Evolutionary conservation across 1,140 invertebrate genomes (phyloP), one percentile per base, ranked within the genome.

Genomic region (Magallana ariakensis): DNA sequence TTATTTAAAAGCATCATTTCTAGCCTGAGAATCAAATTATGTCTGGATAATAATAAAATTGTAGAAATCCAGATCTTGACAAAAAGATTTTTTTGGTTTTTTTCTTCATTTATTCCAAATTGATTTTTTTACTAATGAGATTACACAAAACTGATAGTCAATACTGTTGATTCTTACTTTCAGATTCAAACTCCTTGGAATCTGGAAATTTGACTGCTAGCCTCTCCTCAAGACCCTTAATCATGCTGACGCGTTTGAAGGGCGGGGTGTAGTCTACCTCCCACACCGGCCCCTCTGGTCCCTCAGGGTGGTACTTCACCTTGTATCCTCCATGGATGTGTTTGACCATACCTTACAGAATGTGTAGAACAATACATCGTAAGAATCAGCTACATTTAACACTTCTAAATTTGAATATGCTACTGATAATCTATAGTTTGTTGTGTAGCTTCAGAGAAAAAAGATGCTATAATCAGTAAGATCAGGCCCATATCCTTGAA

Each of bases 191-290:
- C 46, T 95, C 90, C 60, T 93, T 92, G 53, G 96, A 94, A 54
- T 96, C 92, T 0, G 99, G 99, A 66, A 99, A 96, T 94, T 98
- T 98, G 0, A 97, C 96, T 86, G 97, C 96, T 1, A 99, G 93
- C 80, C 95, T 95, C 92, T 97, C 96, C 95, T 99, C 99, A 13
- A 99, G 95, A 6, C 97, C 97, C 54, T 97, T 96, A 87, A 99
- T 96, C 98, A 99, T 99, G 16, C 97, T 96, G 6, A 99, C 95
- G 89, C 98, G 95, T 90, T 96, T 97, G 95, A 99, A 99, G 16
- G 99, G 99, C 81, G 99, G 99, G 22, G 98, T 99, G 93, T 99
- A 99, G 94, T 99, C 99, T 84, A 99, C 96, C 94, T 98, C 97
- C 87, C 92, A 93, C 81, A 96, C 96, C 90, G 97, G 96, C 9